Conservation (phyloP, 2,113 vertebrate genomes). For the Podocnemis expansa region DNA sequence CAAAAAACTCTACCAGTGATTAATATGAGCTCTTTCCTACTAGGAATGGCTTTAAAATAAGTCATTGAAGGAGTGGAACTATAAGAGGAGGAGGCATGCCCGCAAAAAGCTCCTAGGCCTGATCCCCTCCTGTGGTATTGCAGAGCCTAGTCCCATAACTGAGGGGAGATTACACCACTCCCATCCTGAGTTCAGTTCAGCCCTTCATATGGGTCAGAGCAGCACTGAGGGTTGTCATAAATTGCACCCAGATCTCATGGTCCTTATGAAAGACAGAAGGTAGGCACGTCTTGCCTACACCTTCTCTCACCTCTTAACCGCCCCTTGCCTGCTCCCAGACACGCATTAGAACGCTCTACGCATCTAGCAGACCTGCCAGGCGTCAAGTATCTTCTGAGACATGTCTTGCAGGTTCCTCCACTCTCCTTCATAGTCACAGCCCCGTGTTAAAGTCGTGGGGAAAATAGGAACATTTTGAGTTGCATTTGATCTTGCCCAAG, state of each 20-base stretch:
- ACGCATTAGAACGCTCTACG: background rate
- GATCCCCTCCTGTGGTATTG: background rate
- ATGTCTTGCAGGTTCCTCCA: background rate
- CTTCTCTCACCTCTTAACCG: background rate
- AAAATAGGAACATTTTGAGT: background rate
- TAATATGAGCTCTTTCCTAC: background rate
- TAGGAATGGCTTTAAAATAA: background rate
- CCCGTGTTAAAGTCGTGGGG: background rate
- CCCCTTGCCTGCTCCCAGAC: background rate
- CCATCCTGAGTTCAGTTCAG: background rate
- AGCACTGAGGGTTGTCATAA: background rate
- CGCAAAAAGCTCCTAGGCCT: background rate
- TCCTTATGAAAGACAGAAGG: background rate
- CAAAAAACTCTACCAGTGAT: conserved; percentile 23
- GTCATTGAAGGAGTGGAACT: background rate
- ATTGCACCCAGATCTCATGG: background rate
- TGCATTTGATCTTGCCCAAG: background rate
- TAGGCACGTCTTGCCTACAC: background rate
- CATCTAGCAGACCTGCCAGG: background rate
- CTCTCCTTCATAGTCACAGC: background rate
- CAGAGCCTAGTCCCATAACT: background rate
- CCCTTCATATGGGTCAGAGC: background rate
- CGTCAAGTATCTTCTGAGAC: background rate
- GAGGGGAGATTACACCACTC: background rate
- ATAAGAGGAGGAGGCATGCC: background rate